phyloP scores from a whole-genome alignment of 2,888 invertebrate species.

The Scelioninae gen. 1 region DNA sequence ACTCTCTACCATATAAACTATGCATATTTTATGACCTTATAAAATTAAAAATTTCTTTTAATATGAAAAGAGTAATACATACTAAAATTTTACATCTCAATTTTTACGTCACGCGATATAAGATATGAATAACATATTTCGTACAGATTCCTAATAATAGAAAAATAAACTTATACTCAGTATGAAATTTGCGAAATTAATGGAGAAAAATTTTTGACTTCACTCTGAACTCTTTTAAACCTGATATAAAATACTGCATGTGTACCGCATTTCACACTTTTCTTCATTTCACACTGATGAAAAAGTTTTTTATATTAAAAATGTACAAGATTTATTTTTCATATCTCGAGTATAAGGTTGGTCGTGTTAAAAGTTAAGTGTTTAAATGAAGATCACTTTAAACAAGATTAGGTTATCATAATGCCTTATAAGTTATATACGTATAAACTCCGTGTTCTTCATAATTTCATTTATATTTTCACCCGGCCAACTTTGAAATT shows the following conservation, averaged over 20 bases:
- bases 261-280: constrained; percentile 24
- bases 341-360: constrained; percentile 22
- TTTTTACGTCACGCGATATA: not conserved
- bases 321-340: constrained; percentile 41
- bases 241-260: constrained; percentile 21
- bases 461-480: too few relatives aligned
- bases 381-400: constrained; percentile 27
- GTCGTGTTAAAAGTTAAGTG: constrained; percentile 31
- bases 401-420: constrained; percentile 22
- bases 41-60: not conserved
- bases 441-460: too few relatives aligned
- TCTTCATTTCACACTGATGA: constrained; percentile 30
- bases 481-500: too few relatives aligned
- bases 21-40: not conserved
- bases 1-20: not conserved
- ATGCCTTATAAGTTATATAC: not conserved
- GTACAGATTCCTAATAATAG: not conserved
- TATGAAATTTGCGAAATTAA: constrained; percentile 21
- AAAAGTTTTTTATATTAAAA: constrained; percentile 52
- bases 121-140: not conserved
- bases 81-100: not conserved
- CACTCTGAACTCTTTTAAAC: not conserved
- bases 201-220: constrained; percentile 1
- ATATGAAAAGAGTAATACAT: not conserved
- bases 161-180: not conserved